phyloP scores from a whole-genome alignment of 2,888 invertebrate species.

The Chrysolina americana region DNA sequence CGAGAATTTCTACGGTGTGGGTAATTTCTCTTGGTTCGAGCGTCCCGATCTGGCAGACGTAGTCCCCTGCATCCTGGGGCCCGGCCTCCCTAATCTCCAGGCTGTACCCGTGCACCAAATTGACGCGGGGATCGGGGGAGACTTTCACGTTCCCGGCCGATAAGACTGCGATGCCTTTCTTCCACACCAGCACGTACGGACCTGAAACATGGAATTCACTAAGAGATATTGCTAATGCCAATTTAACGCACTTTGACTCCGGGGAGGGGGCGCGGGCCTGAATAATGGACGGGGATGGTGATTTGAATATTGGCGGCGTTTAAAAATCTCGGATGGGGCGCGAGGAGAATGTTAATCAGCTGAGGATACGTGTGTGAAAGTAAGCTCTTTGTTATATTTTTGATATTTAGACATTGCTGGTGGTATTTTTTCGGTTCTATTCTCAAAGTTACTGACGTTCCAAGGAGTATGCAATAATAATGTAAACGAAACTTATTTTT shows the following conservation, averaged over 20 bases:
- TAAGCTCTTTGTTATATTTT: too few relatives aligned
- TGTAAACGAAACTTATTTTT: too few relatives aligned
- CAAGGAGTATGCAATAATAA: too few relatives aligned
- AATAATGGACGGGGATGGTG: conserved; percentile 49
- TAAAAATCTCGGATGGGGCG: conserved; percentile 31
- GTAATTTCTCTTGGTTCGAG: conserved; percentile 77
- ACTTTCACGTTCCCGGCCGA: conserved; percentile 78
- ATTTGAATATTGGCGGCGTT: conserved; percentile 48
- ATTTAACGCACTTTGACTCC: conserved; percentile 54
- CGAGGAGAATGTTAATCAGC: conserved; percentile 21
- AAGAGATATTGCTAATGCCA: conserved; percentile 48
- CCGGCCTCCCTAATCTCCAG: conserved; percentile 77
- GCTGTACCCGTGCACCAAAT: conserved; percentile 76
- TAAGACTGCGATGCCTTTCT: conserved; percentile 77
- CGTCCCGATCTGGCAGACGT: conserved; percentile 79
- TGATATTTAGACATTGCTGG: too few relatives aligned
- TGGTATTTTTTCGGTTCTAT: too few relatives aligned
- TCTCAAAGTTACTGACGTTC: too few relatives aligned
- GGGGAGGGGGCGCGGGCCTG: conserved; percentile 33
- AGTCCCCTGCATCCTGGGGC: conserved; percentile 78
- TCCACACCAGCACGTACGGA: conserved; percentile 77
- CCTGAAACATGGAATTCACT: conserved; percentile 67
- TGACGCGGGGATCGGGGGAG: conserved; percentile 76
- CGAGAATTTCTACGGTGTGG: conserved; percentile 78
- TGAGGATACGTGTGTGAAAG: background rate